Percentiles rank a stretch among this genome's conserved stretches.
phyloP scores from a whole-genome alignment of 2,888 invertebrate genomes.

The Periphyllus acericola region DNA sequence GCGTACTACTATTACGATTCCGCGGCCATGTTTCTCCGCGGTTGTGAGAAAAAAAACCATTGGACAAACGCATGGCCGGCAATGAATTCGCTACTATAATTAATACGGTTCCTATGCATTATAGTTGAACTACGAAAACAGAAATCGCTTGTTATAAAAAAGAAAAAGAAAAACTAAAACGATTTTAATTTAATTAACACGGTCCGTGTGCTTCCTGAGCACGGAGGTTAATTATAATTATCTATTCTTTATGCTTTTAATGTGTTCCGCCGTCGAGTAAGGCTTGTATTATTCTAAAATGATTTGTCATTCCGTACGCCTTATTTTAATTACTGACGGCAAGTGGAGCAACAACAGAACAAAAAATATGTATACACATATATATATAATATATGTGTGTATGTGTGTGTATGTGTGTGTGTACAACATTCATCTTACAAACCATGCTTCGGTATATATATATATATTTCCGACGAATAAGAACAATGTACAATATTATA shows the following conservation, averaged over 20 bases:
- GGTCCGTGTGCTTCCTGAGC: slow-evolving; percentile 45
- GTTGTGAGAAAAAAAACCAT: slow-evolving; percentile 35
- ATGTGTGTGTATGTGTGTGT: too few relatives aligned
- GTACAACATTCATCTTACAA: not conserved
- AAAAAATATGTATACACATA: not conserved
- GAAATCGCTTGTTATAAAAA: slow-evolving; percentile 33
- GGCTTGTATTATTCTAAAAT: slow-evolving; percentile 29
- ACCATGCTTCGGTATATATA: not conserved
- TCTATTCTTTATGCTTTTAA: slow-evolving; percentile 42
- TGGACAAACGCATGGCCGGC: not conserved
- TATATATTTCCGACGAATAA: not conserved
- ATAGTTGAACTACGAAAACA: slow-evolving; percentile 2
- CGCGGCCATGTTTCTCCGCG: slow-evolving; percentile 36
- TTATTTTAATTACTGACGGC: slow-evolving; percentile 40
- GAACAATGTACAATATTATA: slow-evolving; percentile 8
- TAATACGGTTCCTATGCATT: slow-evolving; percentile 27
- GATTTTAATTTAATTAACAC: slow-evolving; percentile 58
- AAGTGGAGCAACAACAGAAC: slow-evolving; percentile 24
- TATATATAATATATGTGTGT: too few relatives aligned
- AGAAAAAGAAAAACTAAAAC: slow-evolving; percentile 41
- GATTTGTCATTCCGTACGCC: slow-evolving; percentile 48
- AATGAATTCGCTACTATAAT: slow-evolving; percentile 34
- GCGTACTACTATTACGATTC: not conserved
- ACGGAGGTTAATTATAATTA: slow-evolving; percentile 49
- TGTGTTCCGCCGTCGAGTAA: slow-evolving; percentile 10